Evolutionary conservation across 2,797 vertebrate genomes (phyloP), one percentile per base, ranked within the genome.

Genomic region (Pygocentrus nattereri): DNA sequence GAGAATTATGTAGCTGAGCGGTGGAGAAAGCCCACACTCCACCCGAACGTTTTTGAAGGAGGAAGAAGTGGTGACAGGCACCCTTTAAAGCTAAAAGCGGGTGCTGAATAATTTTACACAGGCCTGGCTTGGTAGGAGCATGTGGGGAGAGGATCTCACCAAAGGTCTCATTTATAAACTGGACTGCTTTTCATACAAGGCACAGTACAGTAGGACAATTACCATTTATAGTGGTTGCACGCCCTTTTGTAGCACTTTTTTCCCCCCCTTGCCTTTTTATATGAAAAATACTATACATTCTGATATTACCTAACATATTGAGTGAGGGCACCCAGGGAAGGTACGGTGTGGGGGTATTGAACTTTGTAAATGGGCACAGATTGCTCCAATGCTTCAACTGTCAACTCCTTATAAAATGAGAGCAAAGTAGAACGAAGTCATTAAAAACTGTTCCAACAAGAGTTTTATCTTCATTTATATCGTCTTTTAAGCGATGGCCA

Each of bases 1-100:
- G 88, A 88, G 86, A 94, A 95, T 94, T 92, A 94, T 92, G 92
- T 89, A 91, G 91, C 86, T 88, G 86, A 83, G 75, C 79, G 89
- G 83, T 84, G 80, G 87, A 89, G 85, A 91, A 85, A 74, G 67
- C 70, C 69, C 41, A 67, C 31, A 50, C 74, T 82, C 68, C 59
- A 83, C 78, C 81, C 68, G 44, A 88, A 74, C 54, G 76, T 92
- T 87, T 93, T 87, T 85, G 74, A 81, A 81, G 62, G 49, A 30
- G 30, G 82, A 76, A 78, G 61, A 83, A 62, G 69, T 78, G 77
- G 50, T 87, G 85, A 90, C 82, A 81, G 84, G 59, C 78, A 85
- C 64, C 76, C 74, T 82, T 87, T 78, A 81, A 81, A 84, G 65
- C 72, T 83, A 79, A 89, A 89, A 82, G 78, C 81, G 82, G 47